Evolutionary conservation across 2,797 vertebrate species (phyloP).

Genomic region (Pangasius macronema): DNA sequence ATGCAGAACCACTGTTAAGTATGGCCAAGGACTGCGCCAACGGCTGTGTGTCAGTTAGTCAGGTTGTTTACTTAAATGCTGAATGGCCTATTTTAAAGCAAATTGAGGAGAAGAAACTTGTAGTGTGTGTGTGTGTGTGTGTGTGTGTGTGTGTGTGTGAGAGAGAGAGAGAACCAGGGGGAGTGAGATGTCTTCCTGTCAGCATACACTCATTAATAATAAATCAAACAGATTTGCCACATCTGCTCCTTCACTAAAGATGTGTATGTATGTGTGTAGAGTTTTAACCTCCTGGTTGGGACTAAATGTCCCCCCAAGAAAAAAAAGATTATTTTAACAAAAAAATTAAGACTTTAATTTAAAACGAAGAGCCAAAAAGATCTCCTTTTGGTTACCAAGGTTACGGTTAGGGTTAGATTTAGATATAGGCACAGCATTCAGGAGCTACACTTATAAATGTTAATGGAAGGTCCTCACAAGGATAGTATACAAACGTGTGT

Average conservation of each 20-base stretch:
- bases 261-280: background rate
- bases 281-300: background rate
- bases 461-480: too few relatives aligned
- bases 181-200: slow-evolving; percentile 17
- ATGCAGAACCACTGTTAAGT: background rate
- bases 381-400: background rate
- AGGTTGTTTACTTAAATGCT: background rate
- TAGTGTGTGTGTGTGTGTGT: background rate
- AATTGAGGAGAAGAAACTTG: background rate
- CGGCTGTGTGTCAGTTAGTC: background rate
- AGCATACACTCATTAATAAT: slow-evolving; percentile 39
- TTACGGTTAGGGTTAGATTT: background rate
- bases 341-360: background rate
- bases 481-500: too few relatives aligned
- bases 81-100: background rate
- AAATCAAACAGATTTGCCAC: slow-evolving; percentile 29
- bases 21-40: background rate
- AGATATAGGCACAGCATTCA: background rate
- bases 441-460: background rate
- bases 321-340: background rate
- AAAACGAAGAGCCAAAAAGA: too few relatives aligned
- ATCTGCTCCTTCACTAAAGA: slow-evolving; percentile 20
- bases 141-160: too few relatives aligned
- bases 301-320: background rate
- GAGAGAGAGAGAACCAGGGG: background rate